phyloP scores from a whole-genome alignment of 1,140 invertebrate species.

The Carposina sasakii region DNA sequence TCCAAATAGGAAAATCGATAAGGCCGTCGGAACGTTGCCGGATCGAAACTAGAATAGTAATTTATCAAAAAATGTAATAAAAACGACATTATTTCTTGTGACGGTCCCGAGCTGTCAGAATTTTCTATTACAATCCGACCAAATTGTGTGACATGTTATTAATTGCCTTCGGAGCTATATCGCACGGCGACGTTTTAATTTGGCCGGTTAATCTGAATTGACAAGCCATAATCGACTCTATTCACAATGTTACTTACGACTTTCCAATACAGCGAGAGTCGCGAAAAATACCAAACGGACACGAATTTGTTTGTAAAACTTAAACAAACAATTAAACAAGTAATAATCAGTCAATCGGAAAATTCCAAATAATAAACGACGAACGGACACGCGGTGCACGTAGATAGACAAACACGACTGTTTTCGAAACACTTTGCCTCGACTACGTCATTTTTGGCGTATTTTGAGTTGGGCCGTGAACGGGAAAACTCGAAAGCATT shows the following conservation, averaged over 20 bases:
- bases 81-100: conserved; percentile 71
- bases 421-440: conserved; percentile 67
- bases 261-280: conserved; percentile 64
- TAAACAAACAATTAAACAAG: conserved; percentile 45
- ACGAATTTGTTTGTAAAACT: conserved; percentile 67
- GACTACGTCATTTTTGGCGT: conserved; percentile 72
- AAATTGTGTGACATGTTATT: conserved; percentile 24
- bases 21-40: conserved; percentile 46
- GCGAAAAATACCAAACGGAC: conserved; percentile 64
- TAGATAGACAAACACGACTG: conserved; percentile 61
- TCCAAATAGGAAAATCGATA: conserved; percentile 70
- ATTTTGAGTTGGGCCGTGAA: conserved; percentile 68
- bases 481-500: conserved; percentile 70
- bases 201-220: conserved; percentile 50
- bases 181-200: conserved; percentile 30
- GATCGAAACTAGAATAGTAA: conserved; percentile 66
- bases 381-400: conserved; percentile 51
- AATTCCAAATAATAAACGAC: conserved; percentile 60
- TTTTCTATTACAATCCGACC: conserved; percentile 56
- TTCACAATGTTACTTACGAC: conserved; percentile 45
- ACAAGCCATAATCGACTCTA: conserved; percentile 54
- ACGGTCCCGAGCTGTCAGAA: conserved; percentile 66
- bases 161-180: conserved; percentile 1
- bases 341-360: conserved; percentile 58
- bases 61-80: conserved; percentile 73